Evolutionary conservation across 2,797 vertebrate genomes (phyloP).

Genomic region (Sciurus vulgaris): DNA sequence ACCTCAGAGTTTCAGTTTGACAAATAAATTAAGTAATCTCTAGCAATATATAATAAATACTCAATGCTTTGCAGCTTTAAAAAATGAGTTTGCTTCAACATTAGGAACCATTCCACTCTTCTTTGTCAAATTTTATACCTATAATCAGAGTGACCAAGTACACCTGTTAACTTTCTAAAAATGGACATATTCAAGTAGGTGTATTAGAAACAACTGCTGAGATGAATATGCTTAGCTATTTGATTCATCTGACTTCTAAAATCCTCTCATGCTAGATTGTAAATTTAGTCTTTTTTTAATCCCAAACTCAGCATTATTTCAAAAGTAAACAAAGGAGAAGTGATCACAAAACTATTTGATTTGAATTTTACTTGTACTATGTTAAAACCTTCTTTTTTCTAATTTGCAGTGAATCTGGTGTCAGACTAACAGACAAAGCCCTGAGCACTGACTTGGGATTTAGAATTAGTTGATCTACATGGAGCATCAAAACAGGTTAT

Average conservation of each 20-base stretch:
- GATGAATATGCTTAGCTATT: background rate
- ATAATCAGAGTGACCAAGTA: background rate
- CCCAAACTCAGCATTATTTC: background rate
- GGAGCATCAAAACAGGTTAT: background rate
- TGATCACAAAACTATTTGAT: background rate
- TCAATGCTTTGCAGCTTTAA: background rate
- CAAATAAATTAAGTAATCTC: background rate
- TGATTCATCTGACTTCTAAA: conserved; percentile 38
- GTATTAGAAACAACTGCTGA: background rate
- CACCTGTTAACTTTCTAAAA: background rate
- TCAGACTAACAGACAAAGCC: background rate
- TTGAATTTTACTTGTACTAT: conserved; percentile 31
- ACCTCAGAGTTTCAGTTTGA: background rate
- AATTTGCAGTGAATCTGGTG: background rate
- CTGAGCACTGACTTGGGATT: background rate
- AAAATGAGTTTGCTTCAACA: background rate
- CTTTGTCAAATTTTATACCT: background rate
- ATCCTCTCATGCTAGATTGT: background rate
- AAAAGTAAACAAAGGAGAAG: background rate
- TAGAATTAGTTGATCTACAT: background rate
- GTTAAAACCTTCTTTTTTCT: background rate
- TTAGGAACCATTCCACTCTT: background rate
- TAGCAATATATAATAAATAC: background rate
- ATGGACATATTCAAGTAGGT: background rate
- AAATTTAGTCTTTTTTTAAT: conserved; percentile 33